Percentiles rank a stretch among this genome's conserved stretches.
These are phyloP conservation scores for Heterodera filipjevi DNA, from an alignment of 2,888 invertebrate species.

Conservation along the genomic window DNA sequence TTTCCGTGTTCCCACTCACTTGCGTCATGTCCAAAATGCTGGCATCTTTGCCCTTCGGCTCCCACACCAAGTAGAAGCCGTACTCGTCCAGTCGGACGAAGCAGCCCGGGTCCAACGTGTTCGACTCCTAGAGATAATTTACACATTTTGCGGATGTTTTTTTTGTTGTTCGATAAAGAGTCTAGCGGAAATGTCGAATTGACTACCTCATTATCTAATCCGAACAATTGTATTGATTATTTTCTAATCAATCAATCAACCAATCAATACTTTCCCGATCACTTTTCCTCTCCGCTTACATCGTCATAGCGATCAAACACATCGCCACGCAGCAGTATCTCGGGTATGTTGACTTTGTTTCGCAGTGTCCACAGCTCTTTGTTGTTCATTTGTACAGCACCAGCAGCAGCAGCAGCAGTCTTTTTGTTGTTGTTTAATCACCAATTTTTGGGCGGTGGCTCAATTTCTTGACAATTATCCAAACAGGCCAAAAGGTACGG, in stretches of 20 bases:
- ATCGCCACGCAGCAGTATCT: constrained; percentile 81
- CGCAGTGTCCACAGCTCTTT: constrained; percentile 96
- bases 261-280: constrained; percentile 9
- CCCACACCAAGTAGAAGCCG: constrained; percentile 70
- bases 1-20: no score
- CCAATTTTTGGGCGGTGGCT: background rate
- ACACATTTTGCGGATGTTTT: no score
- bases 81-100: constrained; percentile 69
- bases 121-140: no score
- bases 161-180: no score
- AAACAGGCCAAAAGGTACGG: no score
- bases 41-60: constrained; percentile 78
- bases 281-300: constrained; percentile 65
- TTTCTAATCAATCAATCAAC: no score
- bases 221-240: no score
- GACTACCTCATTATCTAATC: no score
- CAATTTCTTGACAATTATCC: no score
- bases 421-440: background rate
- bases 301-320: constrained; percentile 97
- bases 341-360: constrained; percentile 79
- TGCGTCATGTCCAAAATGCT: constrained; percentile 97
- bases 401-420: background rate
- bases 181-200: no score
- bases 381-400: background rate
- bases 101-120: constrained; percentile 66